Conservation (phyloP, 2,888 invertebrate genomes). For the Mesoligia furuncula region DNA sequence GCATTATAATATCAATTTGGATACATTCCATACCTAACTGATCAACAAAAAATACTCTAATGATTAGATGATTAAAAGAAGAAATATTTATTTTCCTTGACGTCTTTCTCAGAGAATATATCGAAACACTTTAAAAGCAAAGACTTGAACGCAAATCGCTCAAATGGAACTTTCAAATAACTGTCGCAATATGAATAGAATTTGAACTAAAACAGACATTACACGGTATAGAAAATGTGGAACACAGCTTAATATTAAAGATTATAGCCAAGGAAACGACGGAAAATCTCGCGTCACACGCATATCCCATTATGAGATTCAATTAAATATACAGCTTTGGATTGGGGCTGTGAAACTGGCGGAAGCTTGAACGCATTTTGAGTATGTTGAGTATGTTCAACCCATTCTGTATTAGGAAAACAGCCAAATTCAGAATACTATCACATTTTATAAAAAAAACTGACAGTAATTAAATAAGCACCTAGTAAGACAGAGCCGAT, state of each 20-base stretch:
- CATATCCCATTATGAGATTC: conserved; percentile 76
- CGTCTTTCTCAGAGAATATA: not conserved
- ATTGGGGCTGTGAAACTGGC: conserved; percentile 61
- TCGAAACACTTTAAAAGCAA: conserved; percentile 13
- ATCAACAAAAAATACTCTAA: not conserved
- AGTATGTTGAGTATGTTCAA: conserved; percentile 8
- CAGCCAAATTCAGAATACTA: not conserved
- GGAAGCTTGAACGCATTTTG: conserved; percentile 32
- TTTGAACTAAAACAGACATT: conserved; percentile 49
- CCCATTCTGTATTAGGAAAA: not conserved
- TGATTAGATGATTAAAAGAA: not conserved
- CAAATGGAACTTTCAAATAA: conserved; percentile 5
- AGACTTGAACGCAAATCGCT: conserved; percentile 20
- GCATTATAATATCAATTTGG: not conserved
- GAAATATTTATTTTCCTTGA: not conserved
- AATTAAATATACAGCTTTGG: conserved; percentile 76
- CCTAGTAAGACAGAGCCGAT: not conserved
- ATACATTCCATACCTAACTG: not conserved
- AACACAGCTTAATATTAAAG: conserved; percentile 56
- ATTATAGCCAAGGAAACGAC: conserved; percentile 61
- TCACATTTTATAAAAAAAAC: not conserved
- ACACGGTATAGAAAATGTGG: conserved; percentile 49
- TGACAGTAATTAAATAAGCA: not conserved
- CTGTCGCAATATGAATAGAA: conserved; percentile 41
- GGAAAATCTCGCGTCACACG: conserved; percentile 63